phyloP scores from a whole-genome alignment of 2,888 invertebrate species.

The Lasioglossum marginatum region DNA sequence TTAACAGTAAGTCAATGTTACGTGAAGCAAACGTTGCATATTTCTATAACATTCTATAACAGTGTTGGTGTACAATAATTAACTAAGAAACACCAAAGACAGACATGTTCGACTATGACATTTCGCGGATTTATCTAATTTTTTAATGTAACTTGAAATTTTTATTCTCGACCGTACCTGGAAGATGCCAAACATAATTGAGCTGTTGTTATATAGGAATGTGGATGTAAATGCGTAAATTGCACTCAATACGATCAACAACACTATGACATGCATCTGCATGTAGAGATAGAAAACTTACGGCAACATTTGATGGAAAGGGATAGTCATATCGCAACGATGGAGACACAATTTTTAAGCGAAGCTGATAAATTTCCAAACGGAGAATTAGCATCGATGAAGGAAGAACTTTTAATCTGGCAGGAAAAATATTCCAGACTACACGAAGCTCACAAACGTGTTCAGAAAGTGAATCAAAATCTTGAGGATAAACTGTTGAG shows the following conservation, averaged over 20 bases:
- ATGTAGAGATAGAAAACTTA: conserved; percentile 94
- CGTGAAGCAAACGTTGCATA: neutral
- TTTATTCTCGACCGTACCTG: neutral
- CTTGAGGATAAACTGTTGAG: conserved; percentile 97
- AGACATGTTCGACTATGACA: neutral
- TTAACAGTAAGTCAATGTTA: neutral
- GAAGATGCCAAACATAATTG: neutral
- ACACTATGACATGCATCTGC: conserved; percentile 89
- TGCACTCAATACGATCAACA: conserved; percentile 83
- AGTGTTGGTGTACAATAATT: neutral
- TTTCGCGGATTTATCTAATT: neutral
- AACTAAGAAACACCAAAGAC: neutral
- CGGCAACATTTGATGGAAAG: conserved; percentile 93
- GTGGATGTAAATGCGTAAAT: conserved; percentile 87
- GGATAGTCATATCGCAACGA: conserved; percentile 92
- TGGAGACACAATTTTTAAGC: conserved; percentile 94
- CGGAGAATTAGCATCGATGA: conserved; percentile 91
- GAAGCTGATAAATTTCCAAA: conserved; percentile 88
- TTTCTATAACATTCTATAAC: neutral
- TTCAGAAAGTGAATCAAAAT: conserved; percentile 97
- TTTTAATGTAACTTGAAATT: neutral
- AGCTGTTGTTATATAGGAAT: conserved; percentile 84
- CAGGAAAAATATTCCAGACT: conserved; percentile 96
- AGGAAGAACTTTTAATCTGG: conserved; percentile 94
- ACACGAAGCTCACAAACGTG: conserved; percentile 96